These are phyloP conservation scores for Clinocottus analis DNA, from an alignment of 2,113 vertebrate genomes.

Conservation along the genomic window DNA sequence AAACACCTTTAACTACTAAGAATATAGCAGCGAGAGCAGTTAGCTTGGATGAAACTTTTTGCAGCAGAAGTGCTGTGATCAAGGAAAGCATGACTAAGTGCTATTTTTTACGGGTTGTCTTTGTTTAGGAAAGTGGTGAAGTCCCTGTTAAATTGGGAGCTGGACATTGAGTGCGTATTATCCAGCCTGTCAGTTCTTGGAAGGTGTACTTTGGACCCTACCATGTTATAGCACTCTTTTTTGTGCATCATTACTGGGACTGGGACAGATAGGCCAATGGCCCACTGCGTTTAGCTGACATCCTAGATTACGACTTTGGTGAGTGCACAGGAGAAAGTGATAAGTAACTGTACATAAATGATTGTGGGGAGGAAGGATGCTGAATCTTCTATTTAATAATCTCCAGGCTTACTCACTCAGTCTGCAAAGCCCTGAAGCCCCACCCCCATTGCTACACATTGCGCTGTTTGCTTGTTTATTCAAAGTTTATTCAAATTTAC, in stretches of 20 bases:
- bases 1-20: conserved; percentile 14
- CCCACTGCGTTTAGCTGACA: neutral
- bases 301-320: neutral
- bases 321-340: neutral
- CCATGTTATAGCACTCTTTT: neutral
- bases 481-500: too few species aligned
- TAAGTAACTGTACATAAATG: neutral
- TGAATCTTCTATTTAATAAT: neutral
- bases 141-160: conserved; percentile 69
- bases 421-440: too few species aligned
- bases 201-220: neutral
- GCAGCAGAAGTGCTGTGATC: conserved; percentile 37
- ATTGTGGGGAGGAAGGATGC: too few species aligned
- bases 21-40: neutral
- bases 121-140: conserved; percentile 27
- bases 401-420: too few species aligned
- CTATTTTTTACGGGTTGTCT: conserved; percentile 27
- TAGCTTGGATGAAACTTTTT: conserved; percentile 17
- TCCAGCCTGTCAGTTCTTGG: neutral
- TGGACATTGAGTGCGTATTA: conserved; percentile 39
- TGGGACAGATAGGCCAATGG: neutral
- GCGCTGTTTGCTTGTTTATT: too few species aligned
- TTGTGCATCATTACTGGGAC: neutral
- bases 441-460: too few species aligned
- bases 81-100: conserved; percentile 19